phyloP scores from a whole-genome alignment of 1,140 invertebrate genomes.

The Drosophila guanche region DNA sequence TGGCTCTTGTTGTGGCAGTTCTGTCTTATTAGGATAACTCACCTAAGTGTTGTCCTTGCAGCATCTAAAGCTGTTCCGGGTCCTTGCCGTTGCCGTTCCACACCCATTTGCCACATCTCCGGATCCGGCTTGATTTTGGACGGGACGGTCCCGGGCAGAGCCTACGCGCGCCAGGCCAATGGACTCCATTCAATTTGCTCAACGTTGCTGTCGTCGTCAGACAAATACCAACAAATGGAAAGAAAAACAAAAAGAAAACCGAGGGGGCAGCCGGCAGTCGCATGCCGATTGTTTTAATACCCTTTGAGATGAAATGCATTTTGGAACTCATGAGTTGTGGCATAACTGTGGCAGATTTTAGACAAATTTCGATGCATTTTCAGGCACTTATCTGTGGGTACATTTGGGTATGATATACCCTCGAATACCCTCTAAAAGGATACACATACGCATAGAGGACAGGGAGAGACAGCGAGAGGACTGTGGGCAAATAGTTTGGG shows the following conservation, averaged over 20 bases:
- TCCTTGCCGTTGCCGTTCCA: neutral
- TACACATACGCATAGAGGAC: neutral
- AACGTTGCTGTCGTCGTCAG: conserved; percentile 9
- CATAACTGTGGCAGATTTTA: no score
- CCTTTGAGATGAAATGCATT: no score
- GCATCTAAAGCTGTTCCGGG: neutral
- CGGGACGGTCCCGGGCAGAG: no score
- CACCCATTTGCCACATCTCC: neutral
- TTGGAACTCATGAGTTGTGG: no score
- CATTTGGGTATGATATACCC: neutral
- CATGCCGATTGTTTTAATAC: no score
- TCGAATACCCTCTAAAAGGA: conserved; percentile 1
- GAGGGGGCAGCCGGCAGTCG: no score
- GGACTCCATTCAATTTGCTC: conserved; percentile 39
- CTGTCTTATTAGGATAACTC: conserved; percentile 50
- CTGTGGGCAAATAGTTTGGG: conserved; percentile 43
- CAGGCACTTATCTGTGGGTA: no score
- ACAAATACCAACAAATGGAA: conserved; percentile 29
- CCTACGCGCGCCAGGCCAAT: conserved; percentile 7
- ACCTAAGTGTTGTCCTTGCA: conserved; percentile 25
- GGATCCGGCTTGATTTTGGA: neutral
- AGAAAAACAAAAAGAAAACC: conserved; percentile 19
- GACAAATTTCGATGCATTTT: no score
- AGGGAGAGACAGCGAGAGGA: neutral
- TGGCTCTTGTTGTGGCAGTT: conserved; percentile 34